Base-by-base conservation (phyloP, 2,797 vertebrate genomes). In the Siniperca undulata region DNA sequence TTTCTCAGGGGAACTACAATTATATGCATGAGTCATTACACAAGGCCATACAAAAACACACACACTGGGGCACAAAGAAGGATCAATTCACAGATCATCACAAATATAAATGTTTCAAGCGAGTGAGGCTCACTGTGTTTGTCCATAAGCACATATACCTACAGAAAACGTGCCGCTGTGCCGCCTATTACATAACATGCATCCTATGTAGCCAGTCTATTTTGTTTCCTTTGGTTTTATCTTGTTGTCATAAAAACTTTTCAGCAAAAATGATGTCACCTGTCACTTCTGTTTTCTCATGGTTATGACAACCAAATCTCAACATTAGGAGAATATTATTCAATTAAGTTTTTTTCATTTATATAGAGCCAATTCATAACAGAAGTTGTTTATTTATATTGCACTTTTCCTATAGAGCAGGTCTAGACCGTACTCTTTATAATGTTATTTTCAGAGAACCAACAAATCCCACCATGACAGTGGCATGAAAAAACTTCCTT, bases 11-110 rank as follows among this genome's bases (percentile, higher is more conserved):
- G 46, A 77, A 46, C 56, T 34, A 52, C 66, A 71, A 76, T 73
- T 46, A 67, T 42, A 70, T 77, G 62, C 59, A 58, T 73, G 66
- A 81, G n/a, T 86, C 70, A 61, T 73, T 80, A 70, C 6, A 2
- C 7, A 52, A 55, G 53, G 53, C 61, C 66, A 38, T 34, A 46
- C 60, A 67, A 36, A 27, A 3, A 48, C 62, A 65, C 30, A 58
- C 58, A 66, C 52, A 76, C 40, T 61, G 16, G 75, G 44, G 40
- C 59, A 70, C 44, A 52, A 46, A 60, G 48, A 67, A 3, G 38
- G 65, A 92, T 90, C 83, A 38, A 88, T 86, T 83, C 71, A 66
- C 56, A 74, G 50, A 76, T 80, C 67, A 77, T 70, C 79, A 70
- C 67, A 78, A 71, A 75, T 16, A 68, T 40, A 77, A 71, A 81